Evolutionary conservation across 2,888 invertebrate genomes (phyloP).

Genomic region (Melangyna quadrimaculata): DNA sequence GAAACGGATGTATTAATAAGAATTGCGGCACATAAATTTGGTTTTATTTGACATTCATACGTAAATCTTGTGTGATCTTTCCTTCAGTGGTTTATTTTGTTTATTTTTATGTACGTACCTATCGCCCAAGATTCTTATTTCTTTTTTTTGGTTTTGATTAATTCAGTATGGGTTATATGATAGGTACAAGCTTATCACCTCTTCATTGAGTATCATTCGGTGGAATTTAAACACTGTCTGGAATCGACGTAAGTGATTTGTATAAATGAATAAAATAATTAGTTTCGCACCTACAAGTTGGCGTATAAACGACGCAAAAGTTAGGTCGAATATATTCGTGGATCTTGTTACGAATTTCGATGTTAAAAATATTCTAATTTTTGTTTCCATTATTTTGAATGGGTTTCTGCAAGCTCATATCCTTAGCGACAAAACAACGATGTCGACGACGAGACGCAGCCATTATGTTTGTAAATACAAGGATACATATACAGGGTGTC

Average conservation of each 20-base stretch:
- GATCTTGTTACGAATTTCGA: conserved; percentile 28
- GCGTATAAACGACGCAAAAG: conserved; percentile 4
- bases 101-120: conserved; percentile 17
- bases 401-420: conserved; percentile 12
- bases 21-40: conserved; percentile 20
- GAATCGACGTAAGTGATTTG: neutral
- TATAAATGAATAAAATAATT: conserved; percentile 43
- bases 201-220: conserved; percentile 26
- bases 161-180: neutral
- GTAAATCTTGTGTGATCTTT: neutral
- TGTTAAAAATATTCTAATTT: conserved; percentile 20
- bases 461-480: neutral
- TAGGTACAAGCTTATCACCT: neutral
- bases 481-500: neutral
- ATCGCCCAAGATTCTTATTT: neutral
- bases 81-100: neutral
- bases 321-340: conserved; percentile 24
- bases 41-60: conserved; percentile 1
- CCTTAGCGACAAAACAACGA: neutral
- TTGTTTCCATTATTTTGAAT: neutral
- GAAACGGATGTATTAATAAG: conserved; percentile 44
- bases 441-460: neutral
- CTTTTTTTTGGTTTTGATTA: conserved; percentile 19
- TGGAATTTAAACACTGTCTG: conserved; percentile 58
- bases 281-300: neutral